phyloP scores from a whole-genome alignment of 2,797 vertebrate species.

The Helicolenus hilgendorfi region DNA sequence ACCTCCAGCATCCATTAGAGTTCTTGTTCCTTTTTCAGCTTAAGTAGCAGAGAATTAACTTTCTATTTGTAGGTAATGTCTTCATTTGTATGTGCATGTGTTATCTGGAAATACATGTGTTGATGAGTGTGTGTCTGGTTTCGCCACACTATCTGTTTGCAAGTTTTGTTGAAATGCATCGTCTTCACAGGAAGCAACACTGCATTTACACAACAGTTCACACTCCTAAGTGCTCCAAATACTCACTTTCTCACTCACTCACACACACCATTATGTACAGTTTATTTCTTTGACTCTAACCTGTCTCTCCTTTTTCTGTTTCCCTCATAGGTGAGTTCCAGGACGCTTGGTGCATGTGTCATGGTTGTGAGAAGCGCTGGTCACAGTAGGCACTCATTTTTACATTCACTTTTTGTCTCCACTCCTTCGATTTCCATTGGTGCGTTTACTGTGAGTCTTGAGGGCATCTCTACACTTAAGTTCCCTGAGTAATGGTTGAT shows the following conservation, averaged over 20 bases:
- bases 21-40: neutral
- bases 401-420: conserved; percentile 17
- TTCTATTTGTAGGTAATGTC: neutral
- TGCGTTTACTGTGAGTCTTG: conserved; percentile 53
- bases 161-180: conserved; percentile 9
- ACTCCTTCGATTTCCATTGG: conserved; percentile 12
- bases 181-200: conserved; percentile 6
- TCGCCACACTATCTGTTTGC: neutral
- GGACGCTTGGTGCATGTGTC: conserved; percentile 16
- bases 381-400: conserved; percentile 57
- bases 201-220: conserved; percentile 7
- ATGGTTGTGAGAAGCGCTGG: conserved; percentile 25
- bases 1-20: neutral
- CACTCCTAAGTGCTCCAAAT: neutral
- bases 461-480: conserved; percentile 65
- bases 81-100: neutral
- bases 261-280: neutral
- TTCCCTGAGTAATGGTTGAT: conserved; percentile 67
- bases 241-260: neutral
- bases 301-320: conserved; percentile 16
- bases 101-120: neutral
- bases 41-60: neutral
- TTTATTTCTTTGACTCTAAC: conserved; percentile 31
- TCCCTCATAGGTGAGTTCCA: conserved; percentile 77
- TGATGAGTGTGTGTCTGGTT: neutral